phyloP scores from a whole-genome alignment of 2,888 invertebrate species.

The Chrysolina oricalcia region DNA sequence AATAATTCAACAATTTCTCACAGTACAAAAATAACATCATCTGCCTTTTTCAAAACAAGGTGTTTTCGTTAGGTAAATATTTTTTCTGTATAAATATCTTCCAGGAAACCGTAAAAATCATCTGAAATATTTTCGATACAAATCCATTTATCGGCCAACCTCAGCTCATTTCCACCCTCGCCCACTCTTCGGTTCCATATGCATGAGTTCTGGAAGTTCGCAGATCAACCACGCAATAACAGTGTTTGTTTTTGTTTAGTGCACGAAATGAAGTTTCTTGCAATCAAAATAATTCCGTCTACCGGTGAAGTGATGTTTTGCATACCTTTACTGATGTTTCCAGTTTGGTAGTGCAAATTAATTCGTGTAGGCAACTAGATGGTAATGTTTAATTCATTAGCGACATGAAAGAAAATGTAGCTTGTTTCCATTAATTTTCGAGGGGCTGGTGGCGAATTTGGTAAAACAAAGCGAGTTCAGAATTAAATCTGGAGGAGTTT shows the following conservation, averaged over 20 bases:
- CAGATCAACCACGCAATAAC: constrained; percentile 35
- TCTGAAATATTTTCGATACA: too few relatives aligned
- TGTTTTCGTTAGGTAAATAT: too few relatives aligned
- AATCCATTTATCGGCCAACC: too few relatives aligned
- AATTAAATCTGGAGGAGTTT: neutral
- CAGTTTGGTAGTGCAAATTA: neutral
- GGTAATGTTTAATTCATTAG: constrained; percentile 23
- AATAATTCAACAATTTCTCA: too few relatives aligned
- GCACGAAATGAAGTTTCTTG: constrained; percentile 40
- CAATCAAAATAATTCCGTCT: constrained; percentile 42
- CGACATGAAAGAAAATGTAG: neutral
- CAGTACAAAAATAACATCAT: too few relatives aligned
- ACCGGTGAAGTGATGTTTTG: constrained; percentile 35
- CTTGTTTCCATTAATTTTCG: neutral
- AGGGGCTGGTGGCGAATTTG: neutral
- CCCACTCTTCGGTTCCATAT: neutral
- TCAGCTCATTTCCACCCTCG: too few relatives aligned
- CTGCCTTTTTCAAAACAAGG: too few relatives aligned
- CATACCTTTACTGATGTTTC: constrained; percentile 34
- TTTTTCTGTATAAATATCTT: too few relatives aligned
- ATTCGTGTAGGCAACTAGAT: constrained; percentile 11
- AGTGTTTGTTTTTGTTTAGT: constrained; percentile 43
- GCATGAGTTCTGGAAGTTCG: constrained; percentile 2
- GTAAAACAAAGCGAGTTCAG: neutral
- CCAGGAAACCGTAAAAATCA: too few relatives aligned